Evolutionary conservation across 2,888 invertebrate genomes (phyloP).

Genomic region (Augiades crinisus): DNA sequence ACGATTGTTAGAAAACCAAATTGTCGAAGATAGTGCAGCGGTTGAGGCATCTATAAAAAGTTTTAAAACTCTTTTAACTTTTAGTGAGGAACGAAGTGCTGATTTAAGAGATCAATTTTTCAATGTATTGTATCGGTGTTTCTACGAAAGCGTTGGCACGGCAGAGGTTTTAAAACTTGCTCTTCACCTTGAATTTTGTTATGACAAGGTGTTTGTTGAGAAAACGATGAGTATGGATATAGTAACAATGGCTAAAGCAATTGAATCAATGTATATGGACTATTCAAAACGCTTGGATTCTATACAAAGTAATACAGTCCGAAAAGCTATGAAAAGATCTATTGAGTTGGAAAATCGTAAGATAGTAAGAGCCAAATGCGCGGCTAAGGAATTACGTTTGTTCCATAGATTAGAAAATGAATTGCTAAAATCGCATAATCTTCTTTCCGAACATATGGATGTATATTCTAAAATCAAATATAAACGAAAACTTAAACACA

Average conservation of each 20-base stretch:
- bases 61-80: constrained; percentile 50
- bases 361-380: constrained; percentile 76
- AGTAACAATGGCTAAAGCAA: constrained; percentile 78
- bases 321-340: constrained; percentile 72
- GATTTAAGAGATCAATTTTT: constrained; percentile 78
- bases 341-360: constrained; percentile 72
- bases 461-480: constrained; percentile 17
- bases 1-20: constrained; percentile 59
- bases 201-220: constrained; percentile 79
- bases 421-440: constrained; percentile 63
- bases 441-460: constrained; percentile 33
- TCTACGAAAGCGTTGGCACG: constrained; percentile 79
- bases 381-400: constrained; percentile 79
- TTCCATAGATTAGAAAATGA: constrained; percentile 69
- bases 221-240: constrained; percentile 81
- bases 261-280: constrained; percentile 80
- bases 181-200: constrained; percentile 84
- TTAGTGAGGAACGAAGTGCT: constrained; percentile 73
- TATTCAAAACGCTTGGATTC: constrained; percentile 77
- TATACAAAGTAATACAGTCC: constrained; percentile 76
- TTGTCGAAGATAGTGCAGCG: constrained; percentile 50
- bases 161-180: constrained; percentile 79
- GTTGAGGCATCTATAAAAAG: constrained; percentile 47
- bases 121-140: constrained; percentile 77
- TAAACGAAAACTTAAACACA: not conserved